Base-by-base conservation (phyloP, 2,888 invertebrate species). In the Drosophila phalerata region DNA sequence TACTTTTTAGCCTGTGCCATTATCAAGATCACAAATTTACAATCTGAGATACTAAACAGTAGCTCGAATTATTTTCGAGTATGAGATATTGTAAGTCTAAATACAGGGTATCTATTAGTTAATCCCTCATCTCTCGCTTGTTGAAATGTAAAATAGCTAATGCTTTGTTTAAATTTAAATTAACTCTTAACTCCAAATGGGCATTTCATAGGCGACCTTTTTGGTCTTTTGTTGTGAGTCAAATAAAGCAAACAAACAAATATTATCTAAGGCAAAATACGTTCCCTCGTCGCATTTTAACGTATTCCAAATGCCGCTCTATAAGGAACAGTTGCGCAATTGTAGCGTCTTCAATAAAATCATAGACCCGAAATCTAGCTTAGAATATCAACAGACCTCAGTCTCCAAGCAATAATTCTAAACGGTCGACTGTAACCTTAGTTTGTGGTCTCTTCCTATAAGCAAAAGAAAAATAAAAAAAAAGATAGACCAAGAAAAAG, bases 371-470 rank as follows among this genome's bases (percentile, higher is more conserved):
- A 81, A 72, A 72, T 63, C 53, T 73, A 32, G 58, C 63, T 52
- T 68, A 68, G 72, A 79, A 79, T 64, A 79, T 60, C 71, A 69
- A 63, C 55, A 66, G 63, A 56, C 57, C 56, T 58, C 45, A 67
- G 38, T 52, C 63, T 60, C n/a, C 38, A 56, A 55, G 60, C 51
- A 68, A 40, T 63, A 63, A 53, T 69, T 61, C 37, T 73, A 55
- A 73, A 49, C 64, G 45, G 52, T 73, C 73, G 69, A 69, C 53
- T 75, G 73, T 70, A 73, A 82, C 61, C 76, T 84, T 66, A 63
- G 64, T 55, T 85, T 85, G 88, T 73, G 60, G 83, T 73, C 73
- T 75, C 69, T 72, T 64, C 51, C 56, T 73, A 77, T 74, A 79
- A 69, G 61, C n/a, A 42, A 30, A 40, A 17, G 22, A 10, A 32